phyloP scores from a whole-genome alignment of 2,113 vertebrate species.

The Felis chaus region DNA sequence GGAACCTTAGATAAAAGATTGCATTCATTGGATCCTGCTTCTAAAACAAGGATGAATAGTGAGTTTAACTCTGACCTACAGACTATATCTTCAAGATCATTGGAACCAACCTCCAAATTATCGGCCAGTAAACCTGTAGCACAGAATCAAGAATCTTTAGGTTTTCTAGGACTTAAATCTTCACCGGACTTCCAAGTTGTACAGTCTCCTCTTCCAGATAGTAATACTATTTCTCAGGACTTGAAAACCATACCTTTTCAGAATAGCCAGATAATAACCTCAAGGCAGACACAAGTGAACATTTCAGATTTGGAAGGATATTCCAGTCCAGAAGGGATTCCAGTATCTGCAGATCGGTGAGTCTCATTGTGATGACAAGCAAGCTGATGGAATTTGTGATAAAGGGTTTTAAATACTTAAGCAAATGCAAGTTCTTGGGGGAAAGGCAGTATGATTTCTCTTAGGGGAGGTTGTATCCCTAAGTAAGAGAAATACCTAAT shows the following conservation, averaged over 20 bases:
- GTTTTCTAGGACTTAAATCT: slow-evolving; percentile 35
- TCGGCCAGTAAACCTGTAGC: not conserved
- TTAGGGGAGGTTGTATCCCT: slow-evolving; percentile 8
- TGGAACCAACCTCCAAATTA: slow-evolving; percentile 48
- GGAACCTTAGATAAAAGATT: slow-evolving; percentile 62
- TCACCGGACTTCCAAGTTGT: slow-evolving; percentile 38
- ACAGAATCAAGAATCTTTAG: slow-evolving; percentile 57
- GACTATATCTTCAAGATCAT: not conserved
- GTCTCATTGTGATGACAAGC: slow-evolving; percentile 64
- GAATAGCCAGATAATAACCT: slow-evolving; percentile 66
- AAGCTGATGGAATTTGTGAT: slow-evolving; percentile 61
- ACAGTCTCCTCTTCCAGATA: slow-evolving; percentile 32
- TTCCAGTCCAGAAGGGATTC: slow-evolving; percentile 62
- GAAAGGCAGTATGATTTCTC: not conserved
- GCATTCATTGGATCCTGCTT: not conserved
- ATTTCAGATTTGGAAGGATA: slow-evolving; percentile 9
- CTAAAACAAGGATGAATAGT: not conserved
- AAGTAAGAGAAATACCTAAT: slow-evolving; percentile 19
- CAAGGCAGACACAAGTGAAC: slow-evolving; percentile 46
- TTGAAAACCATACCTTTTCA: slow-evolving; percentile 65
- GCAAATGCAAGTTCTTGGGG: not conserved
- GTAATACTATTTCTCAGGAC: slow-evolving; percentile 61
- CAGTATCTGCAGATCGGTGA: slow-evolving; percentile 72
- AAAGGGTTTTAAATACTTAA: slow-evolving; percentile 61
- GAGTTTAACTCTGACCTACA: not conserved